Evolutionary conservation across 2,113 vertebrate species (phyloP), one percentile per base, ranked within the genome.

Genomic region (Ailuropoda melanoleuca): DNA sequence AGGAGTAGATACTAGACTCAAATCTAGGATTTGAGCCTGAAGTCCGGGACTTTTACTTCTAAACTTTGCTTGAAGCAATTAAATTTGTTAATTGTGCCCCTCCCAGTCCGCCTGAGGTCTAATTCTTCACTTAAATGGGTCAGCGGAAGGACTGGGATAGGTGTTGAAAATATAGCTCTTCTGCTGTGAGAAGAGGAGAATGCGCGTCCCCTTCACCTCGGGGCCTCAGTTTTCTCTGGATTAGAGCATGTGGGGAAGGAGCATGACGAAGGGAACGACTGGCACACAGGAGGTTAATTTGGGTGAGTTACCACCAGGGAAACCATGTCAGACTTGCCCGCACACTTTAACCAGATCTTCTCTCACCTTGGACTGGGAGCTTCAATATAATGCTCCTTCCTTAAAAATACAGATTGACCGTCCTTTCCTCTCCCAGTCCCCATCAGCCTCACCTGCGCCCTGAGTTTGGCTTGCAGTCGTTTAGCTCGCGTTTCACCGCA

Each of bases 31-130:
- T 56, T 39, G 86, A 91, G 26, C 12, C 64, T 78, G 53, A 2
- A 64, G 50, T 74, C 24, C 39, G 90, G 60, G 37, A 93, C n/a
- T 92, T 97, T 58, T 21, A 62, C 37, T 94, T 96, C n/a, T 90
- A 77, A 78, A 91, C 26, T 96, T 96, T 29, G 53, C 64, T 87
- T n/a, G 19, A 92, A 93, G 68, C 62, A 81, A 90, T 88, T 75
- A 87, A 29, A 62, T 87, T 50, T 90, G 68, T 83, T 85, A 85
- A 85, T 89, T 84, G 26, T 62, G 55, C 5, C 3, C 34, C 13
- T 75, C 8, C 8, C 37, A 58, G 74, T 87, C 68, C 31, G 11
- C 26, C 48, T 50, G 90, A 96, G 64, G 26, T 93, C 78, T 60
- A 78, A 26, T 77, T 94, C 64, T 88, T 60, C 29, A 39, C 19